Conservation (phyloP, 2,113 vertebrate species). For the Perccottus glenii region DNA sequence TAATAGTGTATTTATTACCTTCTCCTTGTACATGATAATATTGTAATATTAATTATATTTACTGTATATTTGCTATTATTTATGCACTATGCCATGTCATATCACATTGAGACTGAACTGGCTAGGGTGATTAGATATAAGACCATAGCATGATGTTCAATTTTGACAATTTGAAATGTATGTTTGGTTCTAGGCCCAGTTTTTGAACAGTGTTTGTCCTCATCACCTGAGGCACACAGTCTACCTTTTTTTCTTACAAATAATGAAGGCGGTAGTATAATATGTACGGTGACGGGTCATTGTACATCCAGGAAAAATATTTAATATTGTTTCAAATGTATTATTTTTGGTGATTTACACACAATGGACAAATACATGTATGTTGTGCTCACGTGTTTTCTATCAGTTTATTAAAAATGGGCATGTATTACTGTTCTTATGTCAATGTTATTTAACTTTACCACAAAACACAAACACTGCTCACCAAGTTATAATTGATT, state of each 20-base stretch:
- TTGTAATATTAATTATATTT: constrained; percentile 89
- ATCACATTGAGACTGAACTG: constrained; percentile 75
- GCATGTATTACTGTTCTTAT: constrained; percentile 79
- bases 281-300: constrained; percentile 76
- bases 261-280: constrained; percentile 46
- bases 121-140: constrained; percentile 46
- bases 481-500: neutral
- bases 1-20: constrained; percentile 94
- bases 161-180: constrained; percentile 32
- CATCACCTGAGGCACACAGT: constrained; percentile 27
- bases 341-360: constrained; percentile 84
- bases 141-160: constrained; percentile 34
- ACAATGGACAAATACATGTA: constrained; percentile 86
- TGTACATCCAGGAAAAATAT: constrained; percentile 68
- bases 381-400: constrained; percentile 94
- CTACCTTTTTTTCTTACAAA: constrained; percentile 19
- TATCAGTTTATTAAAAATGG: constrained; percentile 93
- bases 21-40: constrained; percentile 73
- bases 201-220: constrained; percentile 33
- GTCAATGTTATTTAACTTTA: constrained; percentile 15
- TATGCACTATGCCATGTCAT: constrained; percentile 87
- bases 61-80: constrained; percentile 88
- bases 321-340: constrained; percentile 66
- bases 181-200: constrained; percentile 21
- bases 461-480: neutral